Conservation (phyloP, 1,140 invertebrate genomes). For the Brachionus sp. region DNA sequence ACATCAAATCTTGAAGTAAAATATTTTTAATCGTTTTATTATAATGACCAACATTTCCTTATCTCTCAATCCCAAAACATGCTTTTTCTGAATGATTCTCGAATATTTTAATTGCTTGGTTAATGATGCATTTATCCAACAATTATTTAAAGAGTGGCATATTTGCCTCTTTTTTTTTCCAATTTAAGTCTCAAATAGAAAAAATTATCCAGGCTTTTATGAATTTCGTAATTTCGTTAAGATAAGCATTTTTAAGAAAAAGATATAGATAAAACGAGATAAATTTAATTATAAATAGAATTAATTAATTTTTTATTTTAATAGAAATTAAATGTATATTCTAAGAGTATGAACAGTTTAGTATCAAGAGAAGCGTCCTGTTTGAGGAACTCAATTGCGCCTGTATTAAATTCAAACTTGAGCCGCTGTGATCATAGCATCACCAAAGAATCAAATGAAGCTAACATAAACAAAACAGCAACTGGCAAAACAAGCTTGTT, state of each 20-base stretch:
- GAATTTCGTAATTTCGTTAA: not conserved
- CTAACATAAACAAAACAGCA: not conserved
- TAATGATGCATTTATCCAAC: not conserved
- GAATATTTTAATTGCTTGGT: not conserved
- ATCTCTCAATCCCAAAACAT: not conserved
- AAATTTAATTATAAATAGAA: not conserved
- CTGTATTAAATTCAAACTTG: not conserved
- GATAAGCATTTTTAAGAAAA: not conserved
- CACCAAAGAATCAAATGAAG: not conserved
- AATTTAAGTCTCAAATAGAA: not conserved
- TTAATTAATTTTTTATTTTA: not conserved
- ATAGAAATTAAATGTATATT: not conserved
- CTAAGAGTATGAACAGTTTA: not conserved
- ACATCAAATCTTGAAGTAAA: not conserved
- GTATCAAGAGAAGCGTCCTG: not conserved
- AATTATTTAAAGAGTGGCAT: not conserved
- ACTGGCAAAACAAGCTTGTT: not conserved
- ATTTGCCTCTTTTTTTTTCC: not conserved
- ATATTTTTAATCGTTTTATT: not conserved
- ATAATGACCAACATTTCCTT: not conserved
- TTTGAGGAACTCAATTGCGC: not conserved
- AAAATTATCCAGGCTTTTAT: not conserved
- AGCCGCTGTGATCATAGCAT: not conserved
- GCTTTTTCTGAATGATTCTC: not conserved
- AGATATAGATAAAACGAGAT: not conserved